Evolutionary conservation across 2,113 vertebrate genomes (phyloP), one percentile per base, ranked within the genome.

Genomic region (Festucalex cinctus): DNA sequence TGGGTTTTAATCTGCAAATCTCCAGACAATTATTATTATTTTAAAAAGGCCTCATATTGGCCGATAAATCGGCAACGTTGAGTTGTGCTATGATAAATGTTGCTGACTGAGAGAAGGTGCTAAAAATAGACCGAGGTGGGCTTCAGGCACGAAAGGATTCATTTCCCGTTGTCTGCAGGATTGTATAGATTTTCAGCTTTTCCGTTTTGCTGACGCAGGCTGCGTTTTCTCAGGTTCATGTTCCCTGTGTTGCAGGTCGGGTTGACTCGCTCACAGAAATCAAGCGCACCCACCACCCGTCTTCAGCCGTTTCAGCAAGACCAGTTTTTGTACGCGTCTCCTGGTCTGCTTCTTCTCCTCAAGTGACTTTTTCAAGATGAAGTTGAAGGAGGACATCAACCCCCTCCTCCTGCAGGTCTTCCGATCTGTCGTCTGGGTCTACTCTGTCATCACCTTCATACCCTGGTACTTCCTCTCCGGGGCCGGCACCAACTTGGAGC

Each of bases 401-500:
- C 96, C 96, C 1, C 41, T 98, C 83, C 92, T 98, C 84, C 89
- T 96, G 57, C 93, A 94, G 75, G 83, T 98, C 16, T 94, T 98
- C 88, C 95, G 94, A 75, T 96, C 95, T 2, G 77, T 96, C 4
- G 90, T 95, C 69, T 93, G 93, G 86, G 77, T 98, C 64, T 99
- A 98, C 85, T 91, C 95, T 1, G 73, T 95, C 76, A 87, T 98
- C 86, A 97, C 94, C 0, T 97, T 95, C 79, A 89, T 98, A 85
- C 96, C 97, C 0, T 98, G 95, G 93, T 97, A 95, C 88, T 90
- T 99, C 73, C 86, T 99, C 57, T 95, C 93, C 10, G 94, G 94
- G 32, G 92, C 94, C 39, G 88, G 91, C 73, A 81, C 78, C 70
- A 90, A 82, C 73, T 87, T 94, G 83, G 87, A 88, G 51, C 93